Evolutionary conservation across 2,113 vertebrate species (phyloP).

Genomic region (Prinia subflava): DNA sequence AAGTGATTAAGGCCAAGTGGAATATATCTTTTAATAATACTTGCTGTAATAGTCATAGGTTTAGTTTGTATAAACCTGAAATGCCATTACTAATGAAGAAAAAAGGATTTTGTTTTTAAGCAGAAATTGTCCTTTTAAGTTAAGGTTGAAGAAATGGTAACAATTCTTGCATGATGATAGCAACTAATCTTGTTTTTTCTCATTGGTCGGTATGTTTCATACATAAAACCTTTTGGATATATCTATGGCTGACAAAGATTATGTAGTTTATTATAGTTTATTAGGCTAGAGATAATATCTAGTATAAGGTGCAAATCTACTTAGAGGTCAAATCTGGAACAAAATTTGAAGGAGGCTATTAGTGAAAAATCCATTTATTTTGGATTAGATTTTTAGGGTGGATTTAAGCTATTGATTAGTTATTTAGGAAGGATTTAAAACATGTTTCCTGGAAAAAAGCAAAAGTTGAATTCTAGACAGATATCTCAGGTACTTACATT

Average conservation of each 20-base stretch:
- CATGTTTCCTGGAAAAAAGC: neutral
- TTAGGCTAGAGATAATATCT: neutral
- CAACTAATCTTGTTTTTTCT: neutral
- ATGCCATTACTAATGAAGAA: constrained; percentile 22
- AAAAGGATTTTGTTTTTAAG: constrained; percentile 10
- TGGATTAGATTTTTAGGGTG: too few relatives aligned
- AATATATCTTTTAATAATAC: constrained; percentile 30
- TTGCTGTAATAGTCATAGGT: neutral
- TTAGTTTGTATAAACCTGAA: constrained; percentile 9
- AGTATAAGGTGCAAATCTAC: neutral
- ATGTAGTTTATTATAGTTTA: neutral
- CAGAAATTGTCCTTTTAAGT: neutral
- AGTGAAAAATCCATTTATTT: neutral
- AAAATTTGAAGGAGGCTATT: neutral
- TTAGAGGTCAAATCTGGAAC: neutral
- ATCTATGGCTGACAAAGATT: neutral
- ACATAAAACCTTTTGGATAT: neutral
- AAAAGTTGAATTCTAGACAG: neutral
- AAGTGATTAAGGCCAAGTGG: constrained; percentile 44
- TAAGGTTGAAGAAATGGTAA: neutral
- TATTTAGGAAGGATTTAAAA: neutral
- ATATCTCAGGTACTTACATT: neutral
- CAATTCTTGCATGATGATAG: neutral
- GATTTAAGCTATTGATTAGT: neutral
- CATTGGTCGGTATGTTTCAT: neutral